Evolutionary conservation across 2,888 invertebrate genomes (phyloP).

Genomic region (Drosophila pseudotakahashii): DNA sequence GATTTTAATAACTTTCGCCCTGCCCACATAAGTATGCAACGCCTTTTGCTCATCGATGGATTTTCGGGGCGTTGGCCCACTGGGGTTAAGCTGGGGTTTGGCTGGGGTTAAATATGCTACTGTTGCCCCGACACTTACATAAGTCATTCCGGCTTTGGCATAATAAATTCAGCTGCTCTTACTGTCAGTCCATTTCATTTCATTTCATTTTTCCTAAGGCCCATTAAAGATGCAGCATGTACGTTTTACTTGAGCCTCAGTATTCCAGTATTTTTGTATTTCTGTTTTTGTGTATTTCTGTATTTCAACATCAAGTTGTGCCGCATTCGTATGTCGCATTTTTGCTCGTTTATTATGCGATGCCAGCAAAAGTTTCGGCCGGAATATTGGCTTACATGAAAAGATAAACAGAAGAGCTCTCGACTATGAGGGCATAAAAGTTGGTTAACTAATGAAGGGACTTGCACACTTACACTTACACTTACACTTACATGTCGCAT

Average conservation of each 20-base stretch:
- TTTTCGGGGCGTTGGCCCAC: constrained; percentile 6
- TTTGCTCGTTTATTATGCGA: constrained; percentile 29
- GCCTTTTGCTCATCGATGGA: constrained; percentile 27
- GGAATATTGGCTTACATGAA: constrained; percentile 31
- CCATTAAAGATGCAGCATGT: constrained; percentile 33
- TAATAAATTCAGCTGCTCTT: constrained; percentile 29
- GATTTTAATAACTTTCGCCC: constrained; percentile 71
- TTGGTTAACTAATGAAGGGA: constrained; percentile 41
- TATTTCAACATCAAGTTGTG: neutral
- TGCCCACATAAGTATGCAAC: constrained; percentile 60
- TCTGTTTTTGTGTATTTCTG: too few relatives aligned
- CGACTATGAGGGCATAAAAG: constrained; percentile 19
- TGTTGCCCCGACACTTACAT: constrained; percentile 24
- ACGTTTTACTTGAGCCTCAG: constrained; percentile 14
- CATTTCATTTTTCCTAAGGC: constrained; percentile 14
- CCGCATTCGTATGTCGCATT: constrained; percentile 22
- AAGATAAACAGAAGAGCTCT: constrained; percentile 18
- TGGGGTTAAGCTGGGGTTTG: too few relatives aligned
- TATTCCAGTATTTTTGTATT: neutral
- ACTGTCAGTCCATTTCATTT: constrained; percentile 33
- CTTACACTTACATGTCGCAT: constrained; percentile 21
- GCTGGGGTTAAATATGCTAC: constrained; percentile 3
- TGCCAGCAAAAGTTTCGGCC: constrained; percentile 34
- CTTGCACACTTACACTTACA: constrained; percentile 15
- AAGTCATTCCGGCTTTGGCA: constrained; percentile 23